Base-by-base conservation (phyloP, 2,113 vertebrate species). In the Tiliqua scincoides region DNA sequence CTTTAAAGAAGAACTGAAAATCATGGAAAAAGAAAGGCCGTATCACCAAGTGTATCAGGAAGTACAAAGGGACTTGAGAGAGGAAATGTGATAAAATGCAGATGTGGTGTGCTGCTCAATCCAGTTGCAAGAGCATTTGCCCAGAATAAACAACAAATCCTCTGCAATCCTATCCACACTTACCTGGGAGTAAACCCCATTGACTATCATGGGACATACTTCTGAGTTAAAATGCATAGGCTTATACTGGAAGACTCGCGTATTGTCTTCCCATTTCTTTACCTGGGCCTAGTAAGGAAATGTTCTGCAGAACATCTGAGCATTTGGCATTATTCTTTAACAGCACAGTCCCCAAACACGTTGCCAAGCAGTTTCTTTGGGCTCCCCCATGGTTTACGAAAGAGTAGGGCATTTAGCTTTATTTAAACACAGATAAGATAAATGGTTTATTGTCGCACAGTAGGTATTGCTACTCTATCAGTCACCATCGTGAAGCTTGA, bases 391-490 rank as follows among this genome's bases (percentile, higher is more conserved):
- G 68, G 82, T 88, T 88, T 89, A 92, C 71, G 0, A 72, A 83
- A 85, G 88, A 61, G 91, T 63, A 91, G 88, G 91, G 87, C 86
- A 81, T 94, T 94, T 91, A 89, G 88, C 91, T 82, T 48, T 82
- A 87, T 87, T 81, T 85, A 91, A 93, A 92, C 63, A 87, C 77
- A 80, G 92, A 91, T 93, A 92, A 95, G 91, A 88, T 88, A 93
- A 91, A 94, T 83, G 3, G 91, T 94, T 92, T 94, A 89, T 88
- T 92, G 87, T 89, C 77, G 54, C 63, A 48, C 85, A 73, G 83
- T 88, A 91, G 85, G 89, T 92, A 91, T 89, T 91, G 81, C 87
- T 85, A 79, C 83, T 81, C 87, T 94, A 92, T 92, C 90, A 86
- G 85, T 89, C 91, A 77, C 79, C 86, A 91, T 94, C 86, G 2